phyloP scores from a whole-genome alignment of 2,797 vertebrate species.

The Coccyzus lansbergi region DNA sequence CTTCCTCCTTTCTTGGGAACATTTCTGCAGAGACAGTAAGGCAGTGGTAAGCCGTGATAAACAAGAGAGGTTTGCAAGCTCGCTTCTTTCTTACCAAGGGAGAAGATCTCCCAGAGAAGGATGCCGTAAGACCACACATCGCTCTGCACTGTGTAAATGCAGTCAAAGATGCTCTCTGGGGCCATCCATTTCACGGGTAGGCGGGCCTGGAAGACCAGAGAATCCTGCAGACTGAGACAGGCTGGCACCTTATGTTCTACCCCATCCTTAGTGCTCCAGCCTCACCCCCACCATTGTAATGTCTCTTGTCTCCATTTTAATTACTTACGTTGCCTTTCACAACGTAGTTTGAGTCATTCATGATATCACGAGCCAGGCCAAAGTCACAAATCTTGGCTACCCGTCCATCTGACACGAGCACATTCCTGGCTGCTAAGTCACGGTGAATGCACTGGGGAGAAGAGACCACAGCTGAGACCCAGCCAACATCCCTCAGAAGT shows the following conservation, averaged over 20 bases:
- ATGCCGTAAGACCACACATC: conserved; percentile 99
- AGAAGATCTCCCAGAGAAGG: conserved; percentile 98
- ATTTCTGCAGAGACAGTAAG: not conserved
- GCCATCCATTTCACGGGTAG: conserved; percentile 99
- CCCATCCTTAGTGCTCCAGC: not conserved
- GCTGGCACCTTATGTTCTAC: not conserved
- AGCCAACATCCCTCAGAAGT: not conserved
- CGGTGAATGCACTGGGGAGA: conserved; percentile 92
- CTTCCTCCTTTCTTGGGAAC: not conserved
- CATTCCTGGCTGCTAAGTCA: conserved; percentile 94
- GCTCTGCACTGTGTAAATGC: conserved; percentile 96
- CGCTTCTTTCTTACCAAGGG: conserved; percentile 83
- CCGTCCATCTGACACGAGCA: conserved; percentile 86
- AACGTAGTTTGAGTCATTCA: conserved; percentile 97
- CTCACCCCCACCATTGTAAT: not conserved
- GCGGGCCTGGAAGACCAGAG: conserved; percentile 84
- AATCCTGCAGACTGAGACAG: not conserved
- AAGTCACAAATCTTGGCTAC: conserved; percentile 98
- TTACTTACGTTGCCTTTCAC: conserved; percentile 96
- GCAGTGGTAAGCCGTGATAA: not conserved
- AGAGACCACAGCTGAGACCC: not conserved
- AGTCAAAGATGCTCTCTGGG: conserved; percentile 98
- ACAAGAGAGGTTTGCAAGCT: not conserved
- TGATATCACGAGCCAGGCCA: conserved; percentile 95
- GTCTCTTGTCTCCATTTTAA: not conserved